Evolutionary conservation across 1,140 invertebrate genomes (phyloP), one percentile per base, ranked within the genome.

Genomic region (Aphelenchoides besseyi): DNA sequence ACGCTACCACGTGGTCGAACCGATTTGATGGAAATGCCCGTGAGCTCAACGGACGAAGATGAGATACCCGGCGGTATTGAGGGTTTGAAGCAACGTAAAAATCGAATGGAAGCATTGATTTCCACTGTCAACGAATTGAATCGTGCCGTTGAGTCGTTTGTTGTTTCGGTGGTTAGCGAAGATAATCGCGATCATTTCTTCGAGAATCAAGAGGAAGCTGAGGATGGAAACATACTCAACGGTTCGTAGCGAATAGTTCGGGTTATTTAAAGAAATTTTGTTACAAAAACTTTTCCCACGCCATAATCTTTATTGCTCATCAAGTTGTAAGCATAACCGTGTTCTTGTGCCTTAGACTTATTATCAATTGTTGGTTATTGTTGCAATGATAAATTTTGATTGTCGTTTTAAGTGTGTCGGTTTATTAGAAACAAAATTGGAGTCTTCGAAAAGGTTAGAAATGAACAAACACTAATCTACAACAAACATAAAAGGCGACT

Each of bases 51-150:
- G 29, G 74, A 75, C 30, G 74, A 76, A 66, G 74, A 75, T 9
- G 74, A 75, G 52, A 61, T 61, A 1, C 73, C 53, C 33, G 71
- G 55, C 30, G 72, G 55, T 26, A 64, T 74, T 26, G 35, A 76
- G 2, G 73, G 61, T 16, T 36, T 75, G 2, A 54, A 61, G 61
- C 28, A 30, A 37, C 73, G 75, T 9, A 48, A 77, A 30, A 78
- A 76, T 52, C 23, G 77, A 33, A 80, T 76, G 77, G 69, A 76
- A n/a, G 70, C 36, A 33, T 52, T 53, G 2, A 48, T 74, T 53
- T 18, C 53, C 73, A 74, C 75, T 30, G 77, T 79, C 29, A 64
- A 76, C 35, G 75, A 76, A 32, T 55, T 76, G 23, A 76, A 76
- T 63, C 23, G 33, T 37, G 75, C 75, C 23, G 64, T 76, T 54